Base-by-base conservation (phyloP, 1,140 invertebrate genomes). In the Samia ricini region DNA sequence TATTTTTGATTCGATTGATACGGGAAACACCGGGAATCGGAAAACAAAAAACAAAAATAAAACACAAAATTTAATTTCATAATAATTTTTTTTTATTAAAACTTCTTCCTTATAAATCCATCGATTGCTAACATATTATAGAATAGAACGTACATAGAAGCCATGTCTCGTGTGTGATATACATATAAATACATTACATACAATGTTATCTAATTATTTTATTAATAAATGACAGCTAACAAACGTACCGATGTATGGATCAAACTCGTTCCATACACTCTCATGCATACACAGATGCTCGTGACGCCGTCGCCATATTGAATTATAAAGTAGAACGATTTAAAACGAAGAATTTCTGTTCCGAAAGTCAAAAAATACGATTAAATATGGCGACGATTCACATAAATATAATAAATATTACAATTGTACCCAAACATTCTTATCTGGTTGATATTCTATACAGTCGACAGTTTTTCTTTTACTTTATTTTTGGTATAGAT, bases 101-200 rank as follows among this genome's bases (percentile, higher is more conserved):
- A 78, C 74, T 77, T 75, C 69, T 76, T n/a, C 69, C 69, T 78
- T 76, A 78, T 73, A 78, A 78, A 78, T 74, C 76, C 76, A 78
- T 76, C 66, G 76, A 76, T 76, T 68, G 69, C 74, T 76, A 78
- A 78, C 72, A 69, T 71, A 78, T 70, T 75, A 70, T 69, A 77
- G 69, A 74, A 70, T 69, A 77, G 69, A 74, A 72, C 68, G 72
- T 71, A 74, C 76, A 74, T 66, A 69, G 67, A 77, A 77, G 72
- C 72, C 72, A 72, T 75, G 70, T 75, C 65, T 66, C 62, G 63
- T 66, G 66, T 60, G 72, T 69, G 72, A 71, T 77, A 74, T 71
- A 68, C 65, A 74, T 69, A 36, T 36, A 72, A 72, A 72, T 73
- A 77, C 66, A 67, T 63, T 60, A 57, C 57, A 70, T 71, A 68